phyloP scores from a whole-genome alignment of 2,888 invertebrate genomes.

The Mimachlamys varia region DNA sequence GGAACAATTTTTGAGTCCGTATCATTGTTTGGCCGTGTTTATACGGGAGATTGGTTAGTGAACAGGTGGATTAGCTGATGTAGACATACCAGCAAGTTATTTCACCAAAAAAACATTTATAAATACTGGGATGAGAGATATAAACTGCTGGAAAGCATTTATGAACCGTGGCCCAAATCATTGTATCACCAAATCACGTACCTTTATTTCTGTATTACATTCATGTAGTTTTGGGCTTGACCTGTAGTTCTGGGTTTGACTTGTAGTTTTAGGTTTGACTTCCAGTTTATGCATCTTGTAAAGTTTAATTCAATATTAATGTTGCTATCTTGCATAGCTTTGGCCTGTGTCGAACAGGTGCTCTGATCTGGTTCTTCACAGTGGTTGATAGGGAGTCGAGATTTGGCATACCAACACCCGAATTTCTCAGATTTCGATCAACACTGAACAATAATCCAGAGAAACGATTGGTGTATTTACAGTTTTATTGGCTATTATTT shows the following conservation, averaged over 20 bases:
- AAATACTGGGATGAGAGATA: slow-evolving; percentile 9
- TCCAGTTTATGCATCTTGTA: neutral
- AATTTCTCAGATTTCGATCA: slow-evolving; percentile 18
- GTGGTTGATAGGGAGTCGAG: neutral
- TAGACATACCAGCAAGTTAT: neutral
- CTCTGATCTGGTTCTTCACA: neutral
- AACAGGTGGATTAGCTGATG: neutral
- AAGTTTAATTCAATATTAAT: neutral
- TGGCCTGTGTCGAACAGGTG: neutral
- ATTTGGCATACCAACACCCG: neutral
- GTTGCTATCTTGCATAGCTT: neutral
- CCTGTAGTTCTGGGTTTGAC: slow-evolving; percentile 5
- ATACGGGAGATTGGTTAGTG: neutral
- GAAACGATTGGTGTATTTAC: neutral
- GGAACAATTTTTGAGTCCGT: neutral
- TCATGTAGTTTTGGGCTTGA: neutral
- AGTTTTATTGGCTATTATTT: slow-evolving; percentile 16
- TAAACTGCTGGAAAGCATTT: neutral
- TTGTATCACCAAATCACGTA: neutral
- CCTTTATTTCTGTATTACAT: neutral
- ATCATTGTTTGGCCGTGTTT: neutral
- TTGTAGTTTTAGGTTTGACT: neutral
- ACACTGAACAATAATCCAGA: slow-evolving; percentile 10
- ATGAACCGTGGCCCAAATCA: neutral
- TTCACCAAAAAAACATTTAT: slow-evolving; percentile 8